phyloP scores from a whole-genome alignment of 2,888 invertebrate species.

The Drepanosiphum platanoidis region DNA sequence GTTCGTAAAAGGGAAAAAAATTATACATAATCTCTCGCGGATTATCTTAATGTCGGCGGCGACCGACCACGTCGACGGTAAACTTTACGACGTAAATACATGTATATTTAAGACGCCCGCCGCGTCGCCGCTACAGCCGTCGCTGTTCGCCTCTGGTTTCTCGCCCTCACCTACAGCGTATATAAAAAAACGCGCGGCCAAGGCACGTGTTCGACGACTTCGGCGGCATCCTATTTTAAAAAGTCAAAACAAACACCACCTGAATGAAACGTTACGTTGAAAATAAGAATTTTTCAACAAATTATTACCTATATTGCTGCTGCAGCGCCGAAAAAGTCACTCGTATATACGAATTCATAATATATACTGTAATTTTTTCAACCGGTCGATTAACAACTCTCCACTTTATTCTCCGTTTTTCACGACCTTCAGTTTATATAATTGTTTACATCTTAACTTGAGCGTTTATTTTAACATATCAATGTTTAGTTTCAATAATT shows the following conservation, averaged over 20 bases:
- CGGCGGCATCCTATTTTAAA: background rate
- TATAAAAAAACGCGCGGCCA: slow-evolving; percentile 22
- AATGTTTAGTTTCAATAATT: too few relatives aligned
- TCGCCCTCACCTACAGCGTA: background rate
- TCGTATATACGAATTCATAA: background rate
- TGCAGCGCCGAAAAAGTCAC: background rate
- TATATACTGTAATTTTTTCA: too few relatives aligned
- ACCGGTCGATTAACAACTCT: too few relatives aligned
- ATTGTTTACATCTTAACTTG: too few relatives aligned
- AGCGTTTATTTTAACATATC: too few relatives aligned
- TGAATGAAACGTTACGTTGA: background rate
- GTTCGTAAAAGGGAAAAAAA: slow-evolving; percentile 49
- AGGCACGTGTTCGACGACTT: slow-evolving; percentile 18
- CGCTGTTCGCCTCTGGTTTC: background rate
- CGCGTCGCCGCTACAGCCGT: background rate
- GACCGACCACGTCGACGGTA: slow-evolving; percentile 30
- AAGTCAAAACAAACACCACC: slow-evolving; percentile 13
- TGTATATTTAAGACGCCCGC: slow-evolving; percentile 20
- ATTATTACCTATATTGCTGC: background rate
- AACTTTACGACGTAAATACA: slow-evolving; percentile 50
- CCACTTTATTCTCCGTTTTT: too few relatives aligned
- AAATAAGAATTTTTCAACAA: background rate
- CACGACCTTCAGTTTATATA: too few relatives aligned
- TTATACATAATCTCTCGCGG: slow-evolving; percentile 53
- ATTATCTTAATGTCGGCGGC: slow-evolving; percentile 50